Conservation (phyloP, 2,113 vertebrate species). For the Heteronetta atricapilla region DNA sequence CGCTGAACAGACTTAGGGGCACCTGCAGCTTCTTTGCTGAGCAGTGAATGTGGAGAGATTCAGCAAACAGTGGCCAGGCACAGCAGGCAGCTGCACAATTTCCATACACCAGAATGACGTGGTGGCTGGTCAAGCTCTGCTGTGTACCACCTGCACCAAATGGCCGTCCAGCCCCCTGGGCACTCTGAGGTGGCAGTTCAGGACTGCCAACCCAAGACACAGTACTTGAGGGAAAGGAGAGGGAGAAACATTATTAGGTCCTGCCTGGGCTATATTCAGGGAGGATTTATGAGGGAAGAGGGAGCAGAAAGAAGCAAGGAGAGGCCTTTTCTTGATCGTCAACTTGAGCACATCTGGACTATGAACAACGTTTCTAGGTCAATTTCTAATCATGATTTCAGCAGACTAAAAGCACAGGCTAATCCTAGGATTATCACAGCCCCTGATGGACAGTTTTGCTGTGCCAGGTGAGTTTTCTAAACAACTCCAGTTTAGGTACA, state of each 20-base stretch:
- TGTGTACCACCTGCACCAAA: neutral
- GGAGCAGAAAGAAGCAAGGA: neutral
- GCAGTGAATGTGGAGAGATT: neutral
- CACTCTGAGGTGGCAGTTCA: neutral
- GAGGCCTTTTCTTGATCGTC: neutral
- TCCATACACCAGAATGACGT: rapidly evolving
- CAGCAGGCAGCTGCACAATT: neutral
- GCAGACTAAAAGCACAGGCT: neutral
- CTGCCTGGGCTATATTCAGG: neutral
- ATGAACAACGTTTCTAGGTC: neutral
- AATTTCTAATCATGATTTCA: neutral
- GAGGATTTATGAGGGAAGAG: neutral
- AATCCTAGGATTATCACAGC: neutral
- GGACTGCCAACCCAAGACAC: neutral
- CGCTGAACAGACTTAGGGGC: neutral
- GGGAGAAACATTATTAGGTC: neutral
- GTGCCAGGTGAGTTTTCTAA: neutral
- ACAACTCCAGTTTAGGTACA: neutral
- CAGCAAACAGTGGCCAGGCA: neutral
- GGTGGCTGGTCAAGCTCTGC: neutral
- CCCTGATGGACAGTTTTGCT: neutral
- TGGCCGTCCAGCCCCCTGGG: neutral
- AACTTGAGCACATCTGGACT: neutral
- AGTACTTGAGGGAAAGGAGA: neutral
- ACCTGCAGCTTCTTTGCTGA: neutral